Percentiles rank a stretch among this genome's conserved stretches.
phyloP scores from a whole-genome alignment of 2,797 vertebrate species.

The Perodicticus potto region DNA sequence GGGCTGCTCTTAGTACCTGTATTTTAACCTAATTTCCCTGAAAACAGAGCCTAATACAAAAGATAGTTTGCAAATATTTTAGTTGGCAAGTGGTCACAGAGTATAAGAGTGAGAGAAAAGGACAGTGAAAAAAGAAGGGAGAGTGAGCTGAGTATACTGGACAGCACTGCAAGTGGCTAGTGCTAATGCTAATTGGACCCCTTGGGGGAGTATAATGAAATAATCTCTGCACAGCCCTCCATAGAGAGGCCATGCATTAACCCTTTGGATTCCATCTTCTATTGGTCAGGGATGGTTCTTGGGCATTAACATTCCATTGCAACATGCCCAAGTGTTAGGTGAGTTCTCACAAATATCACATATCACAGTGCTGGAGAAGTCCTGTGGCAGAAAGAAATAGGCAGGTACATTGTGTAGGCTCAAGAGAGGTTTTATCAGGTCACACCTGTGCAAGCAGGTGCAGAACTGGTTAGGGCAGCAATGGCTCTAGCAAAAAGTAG shows the following conservation, averaged over 20 bases:
- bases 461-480: background rate
- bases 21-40: constrained; percentile 18
- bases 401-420: background rate
- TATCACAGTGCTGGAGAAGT: background rate
- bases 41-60: background rate
- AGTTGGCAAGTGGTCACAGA: background rate
- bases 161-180: background rate
- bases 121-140: background rate
- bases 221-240: background rate
- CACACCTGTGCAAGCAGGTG: background rate
- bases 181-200: background rate
- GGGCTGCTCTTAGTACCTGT: background rate
- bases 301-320: background rate
- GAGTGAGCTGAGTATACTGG: background rate
- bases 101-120: background rate
- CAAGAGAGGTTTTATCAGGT: background rate
- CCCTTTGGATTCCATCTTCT: background rate
- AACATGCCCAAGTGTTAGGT: background rate
- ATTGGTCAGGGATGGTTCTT: background rate
- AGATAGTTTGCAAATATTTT: background rate
- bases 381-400: background rate
- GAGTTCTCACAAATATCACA: background rate
- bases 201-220: background rate
- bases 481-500: background rate
- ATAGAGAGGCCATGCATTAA: background rate